Evolutionary conservation across 2,113 vertebrate genomes (phyloP), one percentile per base, ranked within the genome.

Genomic region (Stigmatopora nigra): DNA sequence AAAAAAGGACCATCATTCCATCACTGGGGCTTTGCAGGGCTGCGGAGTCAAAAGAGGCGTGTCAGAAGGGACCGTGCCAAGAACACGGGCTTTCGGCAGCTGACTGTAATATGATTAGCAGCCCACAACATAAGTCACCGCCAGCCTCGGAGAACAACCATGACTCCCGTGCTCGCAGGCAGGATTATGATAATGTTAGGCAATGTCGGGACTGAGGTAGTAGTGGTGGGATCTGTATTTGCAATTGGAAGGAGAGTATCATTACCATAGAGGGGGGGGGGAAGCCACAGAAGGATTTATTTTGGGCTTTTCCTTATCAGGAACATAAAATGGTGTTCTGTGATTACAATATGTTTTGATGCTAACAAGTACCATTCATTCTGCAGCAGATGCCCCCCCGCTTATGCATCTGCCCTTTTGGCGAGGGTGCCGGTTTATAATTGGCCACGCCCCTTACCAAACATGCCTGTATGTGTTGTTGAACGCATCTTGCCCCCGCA

Each of bases 51-150:
- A 59, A 59, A 38, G 35, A 59, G 36, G 57, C 36, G 58, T 60
- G 38, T 19, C 58, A 41, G 15, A 6, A 36, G 57, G 36, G 57
- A 13, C 52, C 69, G 11, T 72, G 80, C 82, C 82, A 80, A 77
- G 44, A 81, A 83, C 82, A 81, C 78, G 78, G 69, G 82, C 75
- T 86, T 82, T 82, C 2, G 17, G 58, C 58, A 60, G 64, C 78
- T 69, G 71, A 83, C 77, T 78, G 80, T 86, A 84, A 86, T 76
- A 76, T 79, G 82, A 86, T 88, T 85, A 87, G 78, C 75, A 71
- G 58, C 77, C 71, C 77, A 78, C 68, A 76, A 68, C 85, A 71
- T 73, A 86, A 86, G 80, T 76, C 73, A 62, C 60, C 17, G 65
- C 64, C 68, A 75, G 76, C 71, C 79, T 76, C 64, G 66, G 44